Conservation (phyloP, 2,888 invertebrate species). For the Axea sp. region DNA sequence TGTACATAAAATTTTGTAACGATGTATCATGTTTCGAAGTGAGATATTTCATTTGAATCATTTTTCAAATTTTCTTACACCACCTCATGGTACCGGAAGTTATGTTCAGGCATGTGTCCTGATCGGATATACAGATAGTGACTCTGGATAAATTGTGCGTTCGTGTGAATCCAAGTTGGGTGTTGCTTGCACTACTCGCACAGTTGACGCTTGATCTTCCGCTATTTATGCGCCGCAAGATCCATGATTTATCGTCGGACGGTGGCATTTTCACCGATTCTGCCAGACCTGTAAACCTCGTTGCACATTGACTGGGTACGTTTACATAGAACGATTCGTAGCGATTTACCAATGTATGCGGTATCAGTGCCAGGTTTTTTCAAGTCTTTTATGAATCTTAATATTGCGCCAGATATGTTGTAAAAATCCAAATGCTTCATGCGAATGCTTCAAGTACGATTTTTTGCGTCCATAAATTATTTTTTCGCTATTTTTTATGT, state of each 20-base stretch:
- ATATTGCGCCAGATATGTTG: constrained; percentile 18
- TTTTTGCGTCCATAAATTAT: neutral
- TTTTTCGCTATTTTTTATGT: too few relatives aligned
- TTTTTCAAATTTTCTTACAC: constrained; percentile 37
- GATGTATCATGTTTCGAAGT: constrained; percentile 17
- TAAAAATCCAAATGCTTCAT: constrained; percentile 8
- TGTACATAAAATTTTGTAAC: constrained; percentile 3
- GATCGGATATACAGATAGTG: constrained; percentile 29
- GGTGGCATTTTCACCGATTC: constrained; percentile 40
- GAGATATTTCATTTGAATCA: constrained; percentile 40
- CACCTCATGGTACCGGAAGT: constrained; percentile 24
- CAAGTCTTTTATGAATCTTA: constrained; percentile 35
- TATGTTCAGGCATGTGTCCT: constrained; percentile 20
- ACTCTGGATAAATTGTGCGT: constrained; percentile 40
- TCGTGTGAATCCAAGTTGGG: constrained; percentile 42
- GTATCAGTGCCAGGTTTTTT: constrained; percentile 42
- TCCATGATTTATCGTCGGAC: constrained; percentile 63
- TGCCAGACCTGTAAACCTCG: constrained; percentile 26
- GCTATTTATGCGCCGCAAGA: constrained; percentile 65
- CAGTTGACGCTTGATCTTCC: constrained; percentile 63
- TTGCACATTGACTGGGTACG: constrained; percentile 38
- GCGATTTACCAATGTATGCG: constrained; percentile 34
- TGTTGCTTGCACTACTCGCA: constrained; percentile 38
- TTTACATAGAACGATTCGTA: constrained; percentile 37
- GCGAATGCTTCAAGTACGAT: constrained; percentile 7